Evolutionary conservation across 2,888 invertebrate species (phyloP).

Genomic region (Hoplodrina ambigua): DNA sequence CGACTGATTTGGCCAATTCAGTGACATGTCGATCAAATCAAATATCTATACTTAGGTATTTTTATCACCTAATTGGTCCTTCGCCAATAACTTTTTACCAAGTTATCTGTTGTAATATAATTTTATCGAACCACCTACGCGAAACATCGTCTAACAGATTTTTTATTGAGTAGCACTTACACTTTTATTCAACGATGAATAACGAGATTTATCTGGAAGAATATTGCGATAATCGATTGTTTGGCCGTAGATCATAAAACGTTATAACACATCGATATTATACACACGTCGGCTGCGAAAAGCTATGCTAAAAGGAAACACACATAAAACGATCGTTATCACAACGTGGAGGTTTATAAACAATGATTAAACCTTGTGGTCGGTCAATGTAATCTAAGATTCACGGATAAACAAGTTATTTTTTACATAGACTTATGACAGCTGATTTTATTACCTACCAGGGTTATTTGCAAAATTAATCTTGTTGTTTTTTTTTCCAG

Average conservation of each 20-base stretch:
- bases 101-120: conserved; percentile 16
- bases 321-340: conserved; percentile 27
- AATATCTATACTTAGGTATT: conserved; percentile 31
- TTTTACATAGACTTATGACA: background rate
- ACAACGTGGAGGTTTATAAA: conserved; percentile 15
- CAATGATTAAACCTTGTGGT: conserved; percentile 35
- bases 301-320: conserved; percentile 35
- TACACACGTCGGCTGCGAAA: conserved; percentile 28
- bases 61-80: conserved; percentile 21
- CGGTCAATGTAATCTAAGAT: conserved; percentile 24
- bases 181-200: background rate
- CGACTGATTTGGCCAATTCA: conserved; percentile 31
- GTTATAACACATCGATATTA: conserved; percentile 25
- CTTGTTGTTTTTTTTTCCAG: conserved; percentile 1
- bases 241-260: conserved; percentile 43
- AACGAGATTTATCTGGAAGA: conserved; percentile 1
- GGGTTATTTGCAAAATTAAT: conserved; percentile 8
- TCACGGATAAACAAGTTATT: conserved; percentile 6
- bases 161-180: background rate
- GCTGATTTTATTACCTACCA: conserved; percentile 11
- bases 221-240: conserved; percentile 23
- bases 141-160: background rate
- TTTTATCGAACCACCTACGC: background rate
- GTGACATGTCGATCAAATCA: conserved; percentile 16
- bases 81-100: conserved; percentile 8